Conservation (phyloP, 2,113 vertebrate genomes). For the Tupaia chinensis region DNA sequence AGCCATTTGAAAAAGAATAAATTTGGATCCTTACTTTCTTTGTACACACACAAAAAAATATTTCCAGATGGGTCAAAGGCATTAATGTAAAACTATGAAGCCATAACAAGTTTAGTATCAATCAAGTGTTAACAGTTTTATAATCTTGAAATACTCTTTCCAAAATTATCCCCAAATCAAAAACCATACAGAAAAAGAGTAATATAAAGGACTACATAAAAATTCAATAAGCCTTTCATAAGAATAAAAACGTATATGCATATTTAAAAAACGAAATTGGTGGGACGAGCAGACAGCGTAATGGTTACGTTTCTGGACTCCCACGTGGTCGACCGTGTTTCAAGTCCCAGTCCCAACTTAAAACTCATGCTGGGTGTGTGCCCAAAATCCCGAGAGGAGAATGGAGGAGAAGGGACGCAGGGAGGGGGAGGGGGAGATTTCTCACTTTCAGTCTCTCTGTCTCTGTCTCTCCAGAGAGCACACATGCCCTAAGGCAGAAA, state of each 20-base stretch:
- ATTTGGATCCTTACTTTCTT: neutral
- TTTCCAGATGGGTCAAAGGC: neutral
- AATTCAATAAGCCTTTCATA: neutral
- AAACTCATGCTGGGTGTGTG: too few species aligned
- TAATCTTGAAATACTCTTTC: neutral
- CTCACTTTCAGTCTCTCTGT: too few species aligned
- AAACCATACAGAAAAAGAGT: neutral
- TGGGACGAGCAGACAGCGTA: too few species aligned
- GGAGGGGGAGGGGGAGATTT: too few species aligned
- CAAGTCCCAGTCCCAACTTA: too few species aligned
- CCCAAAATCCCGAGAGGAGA: too few species aligned
- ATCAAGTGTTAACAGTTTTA: neutral
- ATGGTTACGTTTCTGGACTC: too few species aligned
- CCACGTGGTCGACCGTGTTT: too few species aligned
- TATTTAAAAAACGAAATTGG: neutral
- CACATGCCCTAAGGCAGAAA: too few species aligned
- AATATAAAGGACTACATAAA: neutral
- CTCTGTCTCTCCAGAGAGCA: too few species aligned
- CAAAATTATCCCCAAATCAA: neutral
- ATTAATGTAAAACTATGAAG: neutral
- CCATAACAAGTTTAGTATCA: neutral
- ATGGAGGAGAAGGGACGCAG: too few species aligned
- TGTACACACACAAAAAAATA: neutral
- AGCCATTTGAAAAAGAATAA: constrained; percentile 34
- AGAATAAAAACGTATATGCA: neutral